phyloP scores from a whole-genome alignment of 2,888 invertebrate species.

The Branchipolynoe longqiensis region DNA sequence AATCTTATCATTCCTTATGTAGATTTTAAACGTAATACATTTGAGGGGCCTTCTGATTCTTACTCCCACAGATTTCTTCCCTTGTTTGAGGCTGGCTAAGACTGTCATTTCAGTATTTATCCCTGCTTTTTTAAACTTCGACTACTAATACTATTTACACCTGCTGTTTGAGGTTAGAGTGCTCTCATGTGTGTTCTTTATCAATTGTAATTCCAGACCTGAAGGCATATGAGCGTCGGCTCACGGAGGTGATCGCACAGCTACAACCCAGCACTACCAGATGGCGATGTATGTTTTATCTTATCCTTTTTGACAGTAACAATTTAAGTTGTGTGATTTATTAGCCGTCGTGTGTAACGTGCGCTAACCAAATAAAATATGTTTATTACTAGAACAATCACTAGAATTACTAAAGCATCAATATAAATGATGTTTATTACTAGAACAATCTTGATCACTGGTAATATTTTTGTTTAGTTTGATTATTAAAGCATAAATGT shows the following conservation, averaged over 20 bases:
- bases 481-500: no score
- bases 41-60: no score
- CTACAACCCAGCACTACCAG: conserved; percentile 95
- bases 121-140: no score
- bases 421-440: background rate
- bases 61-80: background rate
- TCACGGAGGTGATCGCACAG: conserved; percentile 98
- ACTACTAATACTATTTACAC: no score
- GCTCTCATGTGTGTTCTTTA: background rate
- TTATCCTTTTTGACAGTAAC: background rate
- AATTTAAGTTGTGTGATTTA: background rate
- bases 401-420: no score
- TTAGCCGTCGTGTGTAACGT: background rate
- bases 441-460: no score
- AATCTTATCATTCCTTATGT: no score
- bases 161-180: no score
- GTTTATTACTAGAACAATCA: no score
- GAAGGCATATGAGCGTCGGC: conserved; percentile 97
- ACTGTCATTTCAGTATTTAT: no score
- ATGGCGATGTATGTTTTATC: conserved; percentile 93
- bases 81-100: background rate
- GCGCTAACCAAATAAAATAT: background rate
- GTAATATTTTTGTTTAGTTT: no score
- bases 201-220: conserved; percentile 85
- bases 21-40: no score